Percentiles rank a stretch among this genome's conserved stretches.
phyloP scores from a whole-genome alignment of 2,113 vertebrate genomes.

The Perccottus glenii region DNA sequence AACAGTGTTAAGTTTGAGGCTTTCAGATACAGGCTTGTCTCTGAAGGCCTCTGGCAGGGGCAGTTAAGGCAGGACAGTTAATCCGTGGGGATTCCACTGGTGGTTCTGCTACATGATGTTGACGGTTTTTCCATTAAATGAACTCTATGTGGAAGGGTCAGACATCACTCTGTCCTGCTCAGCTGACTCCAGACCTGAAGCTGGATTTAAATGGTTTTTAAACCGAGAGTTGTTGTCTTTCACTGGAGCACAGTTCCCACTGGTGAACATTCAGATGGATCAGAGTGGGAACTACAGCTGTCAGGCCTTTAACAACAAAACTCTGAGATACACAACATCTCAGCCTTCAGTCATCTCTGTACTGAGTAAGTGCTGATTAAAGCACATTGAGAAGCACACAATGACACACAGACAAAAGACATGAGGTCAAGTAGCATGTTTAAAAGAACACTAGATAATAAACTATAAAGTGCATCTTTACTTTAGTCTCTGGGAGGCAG shows the following conservation, averaged over 20 bases:
- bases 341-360: constrained; percentile 26
- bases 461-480: too few relatives aligned
- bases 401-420: too few relatives aligned
- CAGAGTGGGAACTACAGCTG: constrained; percentile 69
- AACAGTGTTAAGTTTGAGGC: too few relatives aligned
- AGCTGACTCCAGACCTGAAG: constrained; percentile 55
- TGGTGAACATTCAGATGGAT: constrained; percentile 48
- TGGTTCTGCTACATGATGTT: too few relatives aligned
- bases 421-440: too few relatives aligned
- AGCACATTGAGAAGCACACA: background rate
- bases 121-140: background rate
- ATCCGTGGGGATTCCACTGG: too few relatives aligned
- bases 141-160: constrained; percentile 35
- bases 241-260: constrained; percentile 35
- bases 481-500: too few relatives aligned
- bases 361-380: constrained; percentile 39
- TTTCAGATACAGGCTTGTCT: too few relatives aligned
- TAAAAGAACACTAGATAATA: too few relatives aligned
- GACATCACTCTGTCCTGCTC: constrained; percentile 47
- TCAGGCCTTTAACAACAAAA: constrained; percentile 57
- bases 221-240: constrained; percentile 24
- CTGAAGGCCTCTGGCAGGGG: too few relatives aligned
- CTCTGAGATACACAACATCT: constrained; percentile 46
- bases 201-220: constrained; percentile 51
- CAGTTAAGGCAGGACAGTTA: too few relatives aligned